A percentile compares a stretch with the other conserved stretches of the same genome.
phyloP scores from a whole-genome alignment of 2,797 vertebrate species.

The Novumbra hubbsi region DNA sequence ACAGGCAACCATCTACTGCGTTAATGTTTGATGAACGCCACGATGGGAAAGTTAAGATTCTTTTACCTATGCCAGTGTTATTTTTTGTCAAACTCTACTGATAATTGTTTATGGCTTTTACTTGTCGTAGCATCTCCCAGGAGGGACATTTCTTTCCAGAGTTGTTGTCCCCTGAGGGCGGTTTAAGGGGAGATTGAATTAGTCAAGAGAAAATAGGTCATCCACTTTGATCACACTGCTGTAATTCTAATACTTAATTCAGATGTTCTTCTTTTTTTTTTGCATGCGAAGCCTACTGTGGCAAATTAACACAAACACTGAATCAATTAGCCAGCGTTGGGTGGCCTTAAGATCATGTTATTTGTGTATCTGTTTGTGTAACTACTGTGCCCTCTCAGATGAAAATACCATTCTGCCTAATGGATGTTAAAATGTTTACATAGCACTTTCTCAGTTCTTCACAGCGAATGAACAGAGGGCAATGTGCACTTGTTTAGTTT shows the following conservation, averaged over 20 bases:
- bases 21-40: slow-evolving; percentile 73
- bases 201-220: slow-evolving; percentile 68
- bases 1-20: slow-evolving; percentile 50
- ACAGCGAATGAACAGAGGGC: background rate
- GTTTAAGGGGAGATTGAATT: slow-evolving; percentile 56
- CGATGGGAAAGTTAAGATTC: slow-evolving; percentile 37
- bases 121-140: slow-evolving; percentile 20
- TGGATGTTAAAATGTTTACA: background rate
- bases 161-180: slow-evolving; percentile 59
- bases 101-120: slow-evolving; percentile 51
- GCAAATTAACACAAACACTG: slow-evolving; percentile 27
- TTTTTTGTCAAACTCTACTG: slow-evolving; percentile 35
- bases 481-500: background rate
- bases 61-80: slow-evolving; percentile 50
- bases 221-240: slow-evolving; percentile 63
- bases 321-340: slow-evolving; percentile 27
- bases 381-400: slow-evolving; percentile 1
- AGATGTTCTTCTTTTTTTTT: slow-evolving; percentile 18
- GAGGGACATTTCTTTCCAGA: slow-evolving; percentile 42
- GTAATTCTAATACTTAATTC: slow-evolving; percentile 19
- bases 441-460: background rate
- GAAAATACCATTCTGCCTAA: slow-evolving; percentile 1
- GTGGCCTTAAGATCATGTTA: slow-evolving; percentile 25
- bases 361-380: slow-evolving; percentile 6
- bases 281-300: slow-evolving; percentile 11